These are phyloP conservation scores for Eurystomus gularis DNA, from an alignment of 2,113 vertebrate species.

Conservation along the genomic window DNA sequence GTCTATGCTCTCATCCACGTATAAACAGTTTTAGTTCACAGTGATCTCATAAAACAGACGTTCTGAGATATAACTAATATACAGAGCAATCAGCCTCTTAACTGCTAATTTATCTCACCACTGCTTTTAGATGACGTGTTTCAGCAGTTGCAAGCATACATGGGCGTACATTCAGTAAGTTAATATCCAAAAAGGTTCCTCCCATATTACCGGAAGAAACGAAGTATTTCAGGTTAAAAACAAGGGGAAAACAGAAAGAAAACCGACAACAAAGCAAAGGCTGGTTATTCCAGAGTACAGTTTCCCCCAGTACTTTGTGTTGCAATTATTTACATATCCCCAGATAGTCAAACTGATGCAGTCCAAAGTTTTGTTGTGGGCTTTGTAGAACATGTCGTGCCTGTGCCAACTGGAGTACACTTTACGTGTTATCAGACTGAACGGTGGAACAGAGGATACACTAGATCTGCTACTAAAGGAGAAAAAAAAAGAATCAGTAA, in stretches of 20 bases:
- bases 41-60: background rate
- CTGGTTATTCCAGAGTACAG: slow-evolving; percentile 43
- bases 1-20: background rate
- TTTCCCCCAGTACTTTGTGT: slow-evolving; percentile 27
- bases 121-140: background rate
- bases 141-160: background rate
- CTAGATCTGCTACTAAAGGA: background rate
- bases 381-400: background rate
- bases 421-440: background rate
- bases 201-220: background rate
- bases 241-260: background rate
- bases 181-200: background rate
- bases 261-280: background rate
- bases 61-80: background rate
- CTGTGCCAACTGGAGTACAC: background rate
- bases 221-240: background rate
- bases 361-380: slow-evolving; percentile 57
- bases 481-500: background rate
- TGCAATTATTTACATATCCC: slow-evolving; percentile 61
- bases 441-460: background rate
- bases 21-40: background rate
- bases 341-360: slow-evolving; percentile 31
- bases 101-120: background rate
- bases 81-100: background rate
- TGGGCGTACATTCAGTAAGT: background rate